phyloP scores from a whole-genome alignment of 2,888 invertebrate species.

The Margaritifera margaritifera region DNA sequence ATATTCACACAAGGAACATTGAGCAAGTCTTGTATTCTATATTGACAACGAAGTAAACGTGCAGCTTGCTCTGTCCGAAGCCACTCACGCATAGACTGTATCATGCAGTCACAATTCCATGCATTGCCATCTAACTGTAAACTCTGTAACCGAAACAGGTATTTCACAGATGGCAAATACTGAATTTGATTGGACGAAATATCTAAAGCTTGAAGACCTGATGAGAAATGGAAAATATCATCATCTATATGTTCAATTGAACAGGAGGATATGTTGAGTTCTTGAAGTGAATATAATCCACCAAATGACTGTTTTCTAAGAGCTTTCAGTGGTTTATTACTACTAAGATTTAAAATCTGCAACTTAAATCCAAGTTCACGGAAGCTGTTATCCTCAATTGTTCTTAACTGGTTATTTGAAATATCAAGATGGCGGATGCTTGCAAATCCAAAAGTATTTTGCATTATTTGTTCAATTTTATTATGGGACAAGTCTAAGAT shows the following conservation, averaged over 20 bases:
- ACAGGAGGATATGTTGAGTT: slow-evolving; percentile 56
- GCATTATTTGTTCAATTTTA: slow-evolving; percentile 39
- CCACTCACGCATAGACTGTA: slow-evolving; percentile 54
- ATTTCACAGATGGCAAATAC: slow-evolving; percentile 43
- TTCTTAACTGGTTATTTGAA: slow-evolving; percentile 51
- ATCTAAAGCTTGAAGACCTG: slow-evolving; percentile 49
- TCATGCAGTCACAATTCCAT: slow-evolving; percentile 63
- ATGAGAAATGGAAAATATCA: slow-evolving; percentile 35
- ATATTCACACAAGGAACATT: slow-evolving; percentile 37
- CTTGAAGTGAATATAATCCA: slow-evolving; percentile 47
- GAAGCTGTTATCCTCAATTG: slow-evolving; percentile 38
- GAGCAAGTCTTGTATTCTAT: slow-evolving; percentile 4
- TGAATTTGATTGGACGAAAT: slow-evolving; percentile 53
- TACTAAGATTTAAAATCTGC: slow-evolving; percentile 42
- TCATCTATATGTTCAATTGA: slow-evolving; percentile 37
- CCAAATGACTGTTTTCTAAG: slow-evolving; percentile 41
- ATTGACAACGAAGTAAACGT: slow-evolving; percentile 31
- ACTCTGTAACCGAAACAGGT: slow-evolving; percentile 30
- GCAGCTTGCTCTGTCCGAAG: slow-evolving; percentile 26
- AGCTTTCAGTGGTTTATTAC: slow-evolving; percentile 45
- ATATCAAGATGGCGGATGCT: slow-evolving; percentile 48
- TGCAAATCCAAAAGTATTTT: slow-evolving; percentile 34
- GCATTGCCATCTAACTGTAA: slow-evolving; percentile 50
- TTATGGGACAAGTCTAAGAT: slow-evolving; percentile 53
- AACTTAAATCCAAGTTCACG: slow-evolving; percentile 45